Evolutionary conservation across 1,140 invertebrate species (phyloP), one percentile per base, ranked within the genome.

Genomic region (Microplitis mediator): DNA sequence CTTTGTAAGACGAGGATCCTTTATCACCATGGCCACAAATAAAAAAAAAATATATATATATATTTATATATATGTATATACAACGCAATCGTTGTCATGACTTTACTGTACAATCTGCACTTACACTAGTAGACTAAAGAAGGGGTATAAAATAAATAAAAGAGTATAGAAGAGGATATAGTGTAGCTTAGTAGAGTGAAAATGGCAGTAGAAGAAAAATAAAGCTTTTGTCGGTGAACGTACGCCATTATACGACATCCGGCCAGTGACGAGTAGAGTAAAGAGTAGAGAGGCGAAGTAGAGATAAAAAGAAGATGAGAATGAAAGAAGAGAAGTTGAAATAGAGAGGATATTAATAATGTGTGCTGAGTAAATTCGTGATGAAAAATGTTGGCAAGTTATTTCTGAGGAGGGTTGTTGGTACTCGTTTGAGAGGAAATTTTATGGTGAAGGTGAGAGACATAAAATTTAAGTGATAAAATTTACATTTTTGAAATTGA

Each of bases 1-100:
- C 65, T 52, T 52, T 67, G 65, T 67, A 67, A 45, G 39, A 67
- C 65, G 65, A 67, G 65, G 23, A 67, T 67, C 65, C 65, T 67
- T 67, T 67, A 67, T 67, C 65, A 67, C 32, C 31, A 35, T 14
- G 51, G 16, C 16, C 11, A 54, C 11, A 54, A 54, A n/a, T n/a
- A 39, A 39, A 45, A 36, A 14, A 23, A 13, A 9, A 67, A 14
- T 14, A 39, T 8, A 52, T 23, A n/a, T 35, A 36, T 62, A 62
- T n/a, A 35, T 11, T 4, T n/a, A 36, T 34, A 34, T 9, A 13
- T 35, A 13, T 35, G 13, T 35, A 35, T 35, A 5, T 62, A 5
- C 35, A n/a, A 32, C 8, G 11, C 35, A n/a, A 32, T 8, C 14
- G 60, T 35, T 34, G 31, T 35, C 60, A 45, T 45, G 39, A 45